Percentiles rank a stretch among this genome's conserved stretches.
Evolutionary conservation across 2,113 vertebrate species (phyloP).

Genomic region (Leiothrix lutea): DNA sequence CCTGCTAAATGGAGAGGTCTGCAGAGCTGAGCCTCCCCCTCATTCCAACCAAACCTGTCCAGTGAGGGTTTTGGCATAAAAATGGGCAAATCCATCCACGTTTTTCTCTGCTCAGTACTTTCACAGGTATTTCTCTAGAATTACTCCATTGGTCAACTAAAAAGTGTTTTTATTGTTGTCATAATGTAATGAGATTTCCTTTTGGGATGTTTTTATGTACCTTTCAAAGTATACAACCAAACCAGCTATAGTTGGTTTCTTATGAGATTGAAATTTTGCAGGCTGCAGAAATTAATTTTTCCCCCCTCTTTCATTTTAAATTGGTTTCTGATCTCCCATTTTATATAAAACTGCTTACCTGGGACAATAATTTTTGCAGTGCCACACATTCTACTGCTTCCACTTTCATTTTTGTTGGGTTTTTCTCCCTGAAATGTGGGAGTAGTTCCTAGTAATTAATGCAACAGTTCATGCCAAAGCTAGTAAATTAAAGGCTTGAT

Average conservation of each 20-base stretch:
- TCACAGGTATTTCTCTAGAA: background rate
- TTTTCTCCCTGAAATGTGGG: background rate
- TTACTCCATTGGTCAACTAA: background rate
- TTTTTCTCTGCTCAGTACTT: background rate
- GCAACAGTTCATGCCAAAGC: background rate
- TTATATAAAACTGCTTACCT: background rate
- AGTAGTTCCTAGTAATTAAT: background rate
- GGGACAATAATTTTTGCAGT: background rate
- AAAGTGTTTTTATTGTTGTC: background rate
- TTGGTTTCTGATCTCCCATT: background rate
- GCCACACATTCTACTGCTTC: background rate
- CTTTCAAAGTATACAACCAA: background rate
- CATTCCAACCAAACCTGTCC: background rate
- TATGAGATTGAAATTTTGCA: background rate
- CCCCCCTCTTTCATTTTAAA: background rate
- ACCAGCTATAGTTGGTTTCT: background rate
- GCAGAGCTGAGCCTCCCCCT: background rate
- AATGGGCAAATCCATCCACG: background rate
- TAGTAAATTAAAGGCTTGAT: background rate
- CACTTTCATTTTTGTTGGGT: background rate
- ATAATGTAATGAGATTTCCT: background rate
- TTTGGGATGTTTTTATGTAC: background rate
- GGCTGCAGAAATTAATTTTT: background rate
- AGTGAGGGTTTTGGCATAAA: background rate
- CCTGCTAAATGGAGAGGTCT: background rate